Conservation (phyloP, 2,888 invertebrate genomes). For the Pemphredon lugubris region DNA sequence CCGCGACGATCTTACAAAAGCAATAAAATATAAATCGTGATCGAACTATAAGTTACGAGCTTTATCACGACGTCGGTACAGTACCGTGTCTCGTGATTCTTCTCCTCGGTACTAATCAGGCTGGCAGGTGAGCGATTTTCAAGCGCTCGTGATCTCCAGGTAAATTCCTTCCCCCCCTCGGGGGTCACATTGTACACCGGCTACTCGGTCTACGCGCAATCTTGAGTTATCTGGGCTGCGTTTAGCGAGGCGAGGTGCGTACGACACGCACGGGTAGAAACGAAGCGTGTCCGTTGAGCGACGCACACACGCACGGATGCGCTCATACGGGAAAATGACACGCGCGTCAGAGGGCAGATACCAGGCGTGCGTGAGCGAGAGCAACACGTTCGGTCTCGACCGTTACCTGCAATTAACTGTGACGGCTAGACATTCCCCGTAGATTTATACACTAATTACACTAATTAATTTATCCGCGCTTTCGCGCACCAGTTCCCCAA, state of each 20-base stretch:
- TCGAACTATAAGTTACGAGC: too few species aligned
- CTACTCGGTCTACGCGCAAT: background rate
- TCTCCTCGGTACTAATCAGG: too few species aligned
- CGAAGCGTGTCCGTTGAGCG: slow-evolving; percentile 10
- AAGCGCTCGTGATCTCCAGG: slow-evolving; percentile 36
- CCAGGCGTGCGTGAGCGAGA: background rate
- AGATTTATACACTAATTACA: slow-evolving; percentile 71
- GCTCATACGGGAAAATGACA: slow-evolving; percentile 10
- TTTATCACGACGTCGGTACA: too few species aligned
- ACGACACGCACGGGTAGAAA: slow-evolving; percentile 1
- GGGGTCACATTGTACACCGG: slow-evolving; percentile 28
- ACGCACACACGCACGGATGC: background rate
- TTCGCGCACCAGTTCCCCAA: slow-evolving; percentile 13
- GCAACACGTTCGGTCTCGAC: slow-evolving; percentile 22
- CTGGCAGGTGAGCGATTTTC: slow-evolving; percentile 61
- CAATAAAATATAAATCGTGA: too few species aligned
- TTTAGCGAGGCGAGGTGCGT: background rate
- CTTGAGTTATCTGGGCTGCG: background rate
- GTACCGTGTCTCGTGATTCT: too few species aligned
- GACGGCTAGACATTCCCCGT: slow-evolving; percentile 41
- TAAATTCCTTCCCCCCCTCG: slow-evolving; percentile 43
- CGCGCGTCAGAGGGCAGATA: slow-evolving; percentile 5
- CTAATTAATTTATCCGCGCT: slow-evolving; percentile 68
- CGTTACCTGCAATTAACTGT: slow-evolving; percentile 36
- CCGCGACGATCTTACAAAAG: too few species aligned